Evolutionary conservation across 2,888 invertebrate species (phyloP).

Genomic region (Chaitophorus viminalis): DNA sequence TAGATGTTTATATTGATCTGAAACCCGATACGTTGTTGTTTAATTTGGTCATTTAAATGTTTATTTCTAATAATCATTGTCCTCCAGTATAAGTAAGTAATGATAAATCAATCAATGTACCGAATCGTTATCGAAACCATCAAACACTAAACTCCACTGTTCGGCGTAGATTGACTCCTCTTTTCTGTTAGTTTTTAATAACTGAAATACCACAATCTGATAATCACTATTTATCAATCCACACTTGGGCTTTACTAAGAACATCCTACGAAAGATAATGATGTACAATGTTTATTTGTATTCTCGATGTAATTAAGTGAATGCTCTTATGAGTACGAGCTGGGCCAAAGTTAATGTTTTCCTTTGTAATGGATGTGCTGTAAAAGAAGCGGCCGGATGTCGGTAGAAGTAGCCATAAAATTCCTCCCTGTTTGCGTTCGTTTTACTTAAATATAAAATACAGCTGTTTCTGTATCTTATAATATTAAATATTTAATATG

Average conservation of each 20-base stretch:
- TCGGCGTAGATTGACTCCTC: conserved; percentile 40
- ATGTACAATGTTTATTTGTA: no score
- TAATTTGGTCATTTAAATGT: not conserved
- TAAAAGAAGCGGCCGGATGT: not conserved
- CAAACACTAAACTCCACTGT: conserved; percentile 36
- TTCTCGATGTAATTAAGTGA: no score
- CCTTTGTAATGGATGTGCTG: not conserved
- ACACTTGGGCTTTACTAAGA: conserved; percentile 36
- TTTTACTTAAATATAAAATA: not conserved
- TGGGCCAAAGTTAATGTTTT: no score
- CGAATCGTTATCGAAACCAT: conserved; percentile 34
- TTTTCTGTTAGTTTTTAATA: conserved; percentile 22
- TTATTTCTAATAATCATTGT: not conserved
- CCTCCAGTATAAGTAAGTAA: not conserved
- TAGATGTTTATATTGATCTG: conserved; percentile 30
- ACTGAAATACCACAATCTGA: conserved; percentile 40
- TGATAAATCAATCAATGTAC: not conserved
- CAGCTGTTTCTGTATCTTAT: no score
- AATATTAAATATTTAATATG: no score
- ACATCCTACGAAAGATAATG: conserved; percentile 1
- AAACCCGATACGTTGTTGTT: not conserved
- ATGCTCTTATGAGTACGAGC: no score
- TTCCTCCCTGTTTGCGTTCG: not conserved
- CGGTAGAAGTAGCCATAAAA: not conserved
- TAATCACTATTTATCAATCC: conserved; percentile 40